Evolutionary conservation across 2,113 vertebrate genomes (phyloP).

Genomic region (Eulacestoma nigropectus): DNA sequence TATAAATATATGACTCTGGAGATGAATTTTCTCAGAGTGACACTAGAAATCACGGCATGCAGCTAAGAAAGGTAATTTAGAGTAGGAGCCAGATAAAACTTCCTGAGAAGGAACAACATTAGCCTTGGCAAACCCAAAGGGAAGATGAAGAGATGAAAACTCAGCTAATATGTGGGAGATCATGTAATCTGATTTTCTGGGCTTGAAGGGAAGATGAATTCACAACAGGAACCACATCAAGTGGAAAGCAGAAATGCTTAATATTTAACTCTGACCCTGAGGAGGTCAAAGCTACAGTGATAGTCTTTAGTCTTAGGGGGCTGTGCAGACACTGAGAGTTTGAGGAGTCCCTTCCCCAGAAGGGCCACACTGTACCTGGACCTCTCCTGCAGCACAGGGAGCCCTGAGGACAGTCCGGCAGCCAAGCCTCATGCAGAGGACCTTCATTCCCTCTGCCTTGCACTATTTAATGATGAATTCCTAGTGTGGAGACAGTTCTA

Average conservation of each 20-base stretch:
- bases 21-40: slow-evolving; percentile 27
- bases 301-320: not conserved
- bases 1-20: slow-evolving; percentile 30
- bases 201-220: not conserved
- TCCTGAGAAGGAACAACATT: slow-evolving; percentile 9
- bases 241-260: not conserved
- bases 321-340: not conserved
- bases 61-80: slow-evolving; percentile 24
- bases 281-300: not conserved
- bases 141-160: not conserved
- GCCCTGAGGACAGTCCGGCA: not conserved
- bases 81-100: slow-evolving; percentile 16
- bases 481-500: not conserved
- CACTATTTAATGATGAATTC: not conserved
- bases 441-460: not conserved
- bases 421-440: not conserved
- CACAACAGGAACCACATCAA: not conserved
- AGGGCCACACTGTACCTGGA: not conserved
- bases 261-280: not conserved
- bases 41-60: not conserved
- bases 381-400: not conserved
- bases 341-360: not conserved
- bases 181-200: not conserved
- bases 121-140: not conserved
- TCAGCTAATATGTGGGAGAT: not conserved